These are phyloP conservation scores for Dendrolimus pini DNA, from an alignment of 2,888 invertebrate species.

Conservation along the genomic window DNA sequence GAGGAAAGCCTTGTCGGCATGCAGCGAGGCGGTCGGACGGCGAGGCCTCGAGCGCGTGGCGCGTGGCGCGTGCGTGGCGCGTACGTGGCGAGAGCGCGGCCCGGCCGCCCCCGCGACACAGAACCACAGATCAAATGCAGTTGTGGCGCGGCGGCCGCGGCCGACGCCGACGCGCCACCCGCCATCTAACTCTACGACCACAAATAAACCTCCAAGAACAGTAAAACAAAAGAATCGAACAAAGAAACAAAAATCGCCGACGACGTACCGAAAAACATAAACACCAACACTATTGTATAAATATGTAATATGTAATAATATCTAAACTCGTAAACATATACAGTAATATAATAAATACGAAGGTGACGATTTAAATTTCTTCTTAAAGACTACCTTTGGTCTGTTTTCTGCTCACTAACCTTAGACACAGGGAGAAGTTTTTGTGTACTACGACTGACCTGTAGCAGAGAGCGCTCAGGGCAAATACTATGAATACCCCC, in stretches of 20 bases:
- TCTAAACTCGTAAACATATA: conserved; percentile 55
- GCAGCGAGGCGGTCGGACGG: conserved; percentile 66
- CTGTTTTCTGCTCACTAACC: conserved; percentile 96
- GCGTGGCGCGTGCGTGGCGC: conserved; percentile 16
- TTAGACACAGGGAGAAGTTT: conserved; percentile 99
- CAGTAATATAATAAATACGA: conserved; percentile 59
- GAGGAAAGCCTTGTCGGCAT: conserved; percentile 73
- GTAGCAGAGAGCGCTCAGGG: conserved; percentile 99
- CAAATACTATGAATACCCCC: conserved; percentile 99
- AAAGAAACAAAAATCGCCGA: conserved; percentile 62
- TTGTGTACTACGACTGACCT: conserved; percentile 99
- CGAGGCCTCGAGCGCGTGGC: conserved; percentile 24
- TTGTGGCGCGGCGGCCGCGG: conserved; percentile 58
- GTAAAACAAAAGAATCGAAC: conserved; percentile 37
- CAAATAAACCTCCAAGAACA: conserved; percentile 67
- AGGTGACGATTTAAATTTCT: conserved; percentile 76
- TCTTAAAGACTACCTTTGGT: conserved; percentile 81
- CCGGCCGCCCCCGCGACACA: conserved; percentile 63
- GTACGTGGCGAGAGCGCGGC: conserved; percentile 22
- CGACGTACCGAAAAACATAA: conserved; percentile 67
- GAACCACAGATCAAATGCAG: conserved; percentile 77
- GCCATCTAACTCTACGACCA: conserved; percentile 72
- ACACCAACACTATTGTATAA: conserved; percentile 75
- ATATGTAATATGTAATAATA: conserved; percentile 9
- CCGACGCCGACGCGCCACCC: conserved; percentile 58